phyloP scores from a whole-genome alignment of 2,797 vertebrate species.

The Myotis daubentonii region DNA sequence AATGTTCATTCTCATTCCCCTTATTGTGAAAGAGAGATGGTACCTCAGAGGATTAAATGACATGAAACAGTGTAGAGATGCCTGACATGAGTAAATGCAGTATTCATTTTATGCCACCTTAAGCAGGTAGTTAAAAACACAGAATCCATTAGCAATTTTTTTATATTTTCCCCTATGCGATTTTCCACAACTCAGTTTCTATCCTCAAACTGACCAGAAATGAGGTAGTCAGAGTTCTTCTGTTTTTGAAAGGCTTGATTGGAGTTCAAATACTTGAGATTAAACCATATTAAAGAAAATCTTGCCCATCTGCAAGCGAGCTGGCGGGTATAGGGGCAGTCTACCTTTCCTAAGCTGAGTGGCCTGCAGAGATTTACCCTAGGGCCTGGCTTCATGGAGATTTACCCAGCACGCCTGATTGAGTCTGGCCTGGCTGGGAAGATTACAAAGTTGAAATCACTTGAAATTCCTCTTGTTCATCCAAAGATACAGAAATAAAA shows the following conservation, averaged over 20 bases:
- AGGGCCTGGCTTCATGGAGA: constrained; percentile 14
- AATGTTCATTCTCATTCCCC: neutral
- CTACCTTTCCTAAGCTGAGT: neutral
- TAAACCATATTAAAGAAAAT: neutral
- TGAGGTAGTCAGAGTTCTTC: neutral
- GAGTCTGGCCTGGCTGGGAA: neutral
- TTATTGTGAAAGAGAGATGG: neutral
- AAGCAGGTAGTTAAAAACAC: neutral
- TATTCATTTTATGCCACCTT: neutral
- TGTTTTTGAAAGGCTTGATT: neutral
- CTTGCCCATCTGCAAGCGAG: neutral
- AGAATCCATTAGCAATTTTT: neutral
- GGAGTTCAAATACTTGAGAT: neutral
- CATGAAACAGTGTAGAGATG: neutral
- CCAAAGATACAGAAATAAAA: constrained; percentile 67
- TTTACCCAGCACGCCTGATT: neutral
- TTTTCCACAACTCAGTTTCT: constrained; percentile 2
- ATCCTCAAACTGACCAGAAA: neutral
- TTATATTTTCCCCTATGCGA: neutral
- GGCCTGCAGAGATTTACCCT: constrained; percentile 29
- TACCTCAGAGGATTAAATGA: neutral
- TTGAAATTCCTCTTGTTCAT: constrained; percentile 70
- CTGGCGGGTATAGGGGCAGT: neutral
- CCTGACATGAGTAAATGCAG: neutral
- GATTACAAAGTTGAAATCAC: constrained; percentile 56